These are phyloP conservation scores for Catamblyrhynchus diadema DNA, from an alignment of 2,797 vertebrate genomes.

Conservation along the genomic window DNA sequence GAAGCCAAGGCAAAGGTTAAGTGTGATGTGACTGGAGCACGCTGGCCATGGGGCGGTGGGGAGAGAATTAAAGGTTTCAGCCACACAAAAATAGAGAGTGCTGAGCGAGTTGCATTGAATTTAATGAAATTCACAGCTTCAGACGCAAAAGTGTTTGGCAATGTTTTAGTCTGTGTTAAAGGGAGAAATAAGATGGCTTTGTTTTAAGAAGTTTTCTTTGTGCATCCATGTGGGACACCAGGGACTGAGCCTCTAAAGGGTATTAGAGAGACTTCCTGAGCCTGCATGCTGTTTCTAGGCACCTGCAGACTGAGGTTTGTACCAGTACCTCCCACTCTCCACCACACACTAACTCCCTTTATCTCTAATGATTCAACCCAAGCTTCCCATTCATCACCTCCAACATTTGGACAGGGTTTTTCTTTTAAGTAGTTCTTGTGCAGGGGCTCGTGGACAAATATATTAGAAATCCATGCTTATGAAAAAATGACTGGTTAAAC, in stretches of 20 bases:
- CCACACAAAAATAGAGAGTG: conserved; percentile 51
- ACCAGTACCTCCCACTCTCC: background rate
- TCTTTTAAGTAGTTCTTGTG: background rate
- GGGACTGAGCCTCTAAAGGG: background rate
- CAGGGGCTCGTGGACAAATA: background rate
- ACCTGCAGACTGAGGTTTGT: conserved; percentile 1
- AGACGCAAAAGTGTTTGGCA: conserved; percentile 5
- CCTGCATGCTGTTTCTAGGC: background rate
- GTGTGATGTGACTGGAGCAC: conserved; percentile 78
- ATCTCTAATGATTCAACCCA: background rate
- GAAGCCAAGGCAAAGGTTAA: conserved; percentile 79
- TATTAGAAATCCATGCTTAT: background rate
- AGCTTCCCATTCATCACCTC: background rate
- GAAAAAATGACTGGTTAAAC: background rate
- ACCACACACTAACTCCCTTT: background rate
- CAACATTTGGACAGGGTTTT: background rate
- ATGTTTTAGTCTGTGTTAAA: conserved; percentile 12
- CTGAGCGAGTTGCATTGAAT: conserved; percentile 51
- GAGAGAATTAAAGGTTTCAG: conserved; percentile 63
- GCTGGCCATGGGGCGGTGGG: background rate
- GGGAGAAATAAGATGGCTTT: conserved; percentile 37
- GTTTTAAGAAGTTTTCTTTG: conserved; percentile 35
- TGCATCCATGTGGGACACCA: background rate
- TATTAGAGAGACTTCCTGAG: conserved; percentile 33
- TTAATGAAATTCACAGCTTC: conserved; percentile 60